Percentiles rank a stretch among this genome's conserved stretches.
Conservation (phyloP, 2,797 vertebrate genomes). For the Hemibagrus guttatus region DNA sequence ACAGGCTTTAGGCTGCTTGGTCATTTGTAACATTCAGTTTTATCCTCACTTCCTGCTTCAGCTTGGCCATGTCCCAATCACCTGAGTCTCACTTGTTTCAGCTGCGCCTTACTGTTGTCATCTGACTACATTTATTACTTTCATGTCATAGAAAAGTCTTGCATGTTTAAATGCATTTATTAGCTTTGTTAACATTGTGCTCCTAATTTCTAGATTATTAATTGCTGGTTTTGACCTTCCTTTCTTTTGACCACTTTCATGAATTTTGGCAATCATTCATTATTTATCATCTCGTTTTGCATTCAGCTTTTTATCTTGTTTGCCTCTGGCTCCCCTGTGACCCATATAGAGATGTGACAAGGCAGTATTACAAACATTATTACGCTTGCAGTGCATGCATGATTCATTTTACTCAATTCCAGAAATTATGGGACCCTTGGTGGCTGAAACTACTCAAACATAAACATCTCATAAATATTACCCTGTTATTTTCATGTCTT, state of each 20-base stretch:
- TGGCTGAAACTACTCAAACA: slow-evolving; percentile 1
- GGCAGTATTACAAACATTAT: slow-evolving; percentile 15
- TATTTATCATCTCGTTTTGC: slow-evolving; percentile 7
- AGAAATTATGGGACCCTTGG: background rate
- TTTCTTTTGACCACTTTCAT: background rate
- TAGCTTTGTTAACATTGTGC: background rate
- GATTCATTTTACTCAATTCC: slow-evolving; percentile 16
- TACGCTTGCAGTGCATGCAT: background rate
- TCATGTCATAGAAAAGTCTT: background rate
- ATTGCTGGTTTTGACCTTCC: background rate
- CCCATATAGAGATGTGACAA: slow-evolving; percentile 5
- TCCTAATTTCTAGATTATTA: background rate
- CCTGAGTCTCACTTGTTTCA: background rate
- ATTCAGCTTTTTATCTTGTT: background rate
- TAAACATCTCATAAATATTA: slow-evolving; percentile 9
- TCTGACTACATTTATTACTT: background rate
- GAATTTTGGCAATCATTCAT: background rate
- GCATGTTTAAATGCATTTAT: background rate
- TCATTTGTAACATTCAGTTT: background rate
- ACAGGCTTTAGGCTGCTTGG: background rate
- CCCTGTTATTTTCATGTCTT: background rate
- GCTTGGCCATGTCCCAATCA: background rate
- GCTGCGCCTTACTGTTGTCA: background rate
- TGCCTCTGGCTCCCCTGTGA: slow-evolving; percentile 20
- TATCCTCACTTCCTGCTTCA: no score